phyloP scores from a whole-genome alignment of 2,113 vertebrate species.

The Antennarius striatus region DNA sequence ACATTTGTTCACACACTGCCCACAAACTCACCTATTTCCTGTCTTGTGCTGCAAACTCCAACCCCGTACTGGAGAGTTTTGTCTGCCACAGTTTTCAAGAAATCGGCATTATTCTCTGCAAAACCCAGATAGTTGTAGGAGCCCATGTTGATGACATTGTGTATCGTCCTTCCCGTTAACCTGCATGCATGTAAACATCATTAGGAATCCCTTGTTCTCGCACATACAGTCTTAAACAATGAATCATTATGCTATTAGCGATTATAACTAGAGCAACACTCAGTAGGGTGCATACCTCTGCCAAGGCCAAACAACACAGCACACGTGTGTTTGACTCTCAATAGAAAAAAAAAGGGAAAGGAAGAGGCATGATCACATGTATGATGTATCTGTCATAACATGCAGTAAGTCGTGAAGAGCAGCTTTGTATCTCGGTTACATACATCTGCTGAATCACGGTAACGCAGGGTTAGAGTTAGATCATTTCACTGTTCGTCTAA shows the following conservation, averaged over 20 bases:
- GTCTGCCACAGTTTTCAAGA: constrained; percentile 84
- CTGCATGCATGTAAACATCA: constrained; percentile 67
- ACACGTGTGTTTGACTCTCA: no score
- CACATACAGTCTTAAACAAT: background rate
- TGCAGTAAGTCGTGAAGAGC: no score
- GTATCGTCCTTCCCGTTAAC: constrained; percentile 86
- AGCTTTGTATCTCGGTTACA: no score
- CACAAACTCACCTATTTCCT: constrained; percentile 88
- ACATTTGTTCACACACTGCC: background rate
- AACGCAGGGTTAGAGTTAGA: no score
- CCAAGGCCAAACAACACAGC: no score
- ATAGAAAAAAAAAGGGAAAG: no score
- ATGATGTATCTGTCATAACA: no score
- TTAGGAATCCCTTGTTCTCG: background rate
- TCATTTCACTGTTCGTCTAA: no score
- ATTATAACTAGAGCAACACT: no score
- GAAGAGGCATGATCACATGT: no score
- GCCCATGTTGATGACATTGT: constrained; percentile 92
- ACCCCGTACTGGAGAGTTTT: constrained; percentile 79
- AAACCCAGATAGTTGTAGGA: constrained; percentile 97
- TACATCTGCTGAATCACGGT: no score
- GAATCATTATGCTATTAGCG: constrained; percentile 5
- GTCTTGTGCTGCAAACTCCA: constrained; percentile 87
- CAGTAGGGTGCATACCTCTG: no score
- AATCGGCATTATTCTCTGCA: constrained; percentile 83